Evolutionary conservation across 2,113 vertebrate species (phyloP), one percentile per base, ranked within the genome.

Genomic region (Erpornis zantholeuca): DNA sequence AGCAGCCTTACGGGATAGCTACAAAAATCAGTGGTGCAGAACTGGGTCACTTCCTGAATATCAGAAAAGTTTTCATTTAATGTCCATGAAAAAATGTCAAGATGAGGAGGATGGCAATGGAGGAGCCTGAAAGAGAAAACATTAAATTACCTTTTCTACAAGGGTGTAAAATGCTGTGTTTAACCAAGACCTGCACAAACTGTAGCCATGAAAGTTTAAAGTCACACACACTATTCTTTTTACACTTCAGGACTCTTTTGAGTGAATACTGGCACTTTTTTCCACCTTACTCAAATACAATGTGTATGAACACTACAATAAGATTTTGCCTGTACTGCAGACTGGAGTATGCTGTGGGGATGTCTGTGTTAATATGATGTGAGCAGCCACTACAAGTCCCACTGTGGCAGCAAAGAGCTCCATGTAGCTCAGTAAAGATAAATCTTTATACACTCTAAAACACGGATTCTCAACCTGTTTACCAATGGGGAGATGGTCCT

Each of bases 21-120:
- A 99, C 99, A 99, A 98, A 99, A 98, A 98, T 98, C 98, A 98
- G 98, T 98, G 98, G 98, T 98, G 98, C 98, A 99, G 98, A 98
- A 98, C 98, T 98, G 97, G 98, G 98, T 99, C 98, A 98, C 98
- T 99, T 99, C 99, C 99, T 99, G 99, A 99, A 99, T 99, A 99
- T 99, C 99, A 99, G 98, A 98, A 99, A 99, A 97, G 97, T 97
- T 98, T 97, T 98, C 96, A 97, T 97, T 97, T 98, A 98, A 97
- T 96, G 98, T 99, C 98, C 98, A 97, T 97, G 97, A 98, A 98
- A 98, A 98, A 98, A 97, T 98, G 98, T 99, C 99, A 99, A 98
- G 99, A 99, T 97, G 98, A 99, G 92, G 99, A 98, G 94, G 99
- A 99, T 98, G 99, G 99, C 98, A 99, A 98, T 86, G 99, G 99